A percentile compares a stretch with the other conserved stretches of the same genome.
Conservation (phyloP, 1,140 invertebrate genomes). For the Sarcophaga peregrina region DNA sequence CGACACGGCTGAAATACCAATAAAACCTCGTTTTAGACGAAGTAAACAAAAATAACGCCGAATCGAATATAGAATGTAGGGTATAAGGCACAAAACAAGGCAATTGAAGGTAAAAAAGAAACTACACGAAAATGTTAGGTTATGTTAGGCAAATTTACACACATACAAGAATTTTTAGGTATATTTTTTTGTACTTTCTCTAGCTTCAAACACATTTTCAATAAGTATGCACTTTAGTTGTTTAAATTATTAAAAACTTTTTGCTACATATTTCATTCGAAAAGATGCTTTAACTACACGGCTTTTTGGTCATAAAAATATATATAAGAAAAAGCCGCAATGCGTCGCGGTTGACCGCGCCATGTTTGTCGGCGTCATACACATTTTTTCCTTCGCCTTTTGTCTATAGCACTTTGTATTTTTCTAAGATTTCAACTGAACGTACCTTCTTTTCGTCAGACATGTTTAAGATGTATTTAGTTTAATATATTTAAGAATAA, state of each 20-base stretch:
- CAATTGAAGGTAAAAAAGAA: neutral
- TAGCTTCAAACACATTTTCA: neutral
- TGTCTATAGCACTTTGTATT: neutral
- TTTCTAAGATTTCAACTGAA: conserved; percentile 32
- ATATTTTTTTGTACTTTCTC: neutral
- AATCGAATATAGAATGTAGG: conserved; percentile 26
- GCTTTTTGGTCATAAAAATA: neutral
- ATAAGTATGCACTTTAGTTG: neutral
- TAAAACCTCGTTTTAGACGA: conserved; percentile 27
- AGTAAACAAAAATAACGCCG: neutral
- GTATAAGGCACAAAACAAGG: neutral
- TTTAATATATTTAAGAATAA: conserved; percentile 41
- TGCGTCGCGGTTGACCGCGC: conserved; percentile 40
- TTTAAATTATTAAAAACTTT: neutral
- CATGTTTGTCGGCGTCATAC: conserved; percentile 49
- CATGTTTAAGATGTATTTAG: conserved; percentile 66
- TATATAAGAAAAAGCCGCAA: conserved; percentile 27
- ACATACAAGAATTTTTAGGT: neutral
- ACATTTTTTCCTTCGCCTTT: conserved; percentile 40
- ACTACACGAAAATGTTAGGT: conserved; percentile 22
- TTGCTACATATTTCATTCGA: neutral
- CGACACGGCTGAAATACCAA: neutral
- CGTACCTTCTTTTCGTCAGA: conserved; percentile 73
- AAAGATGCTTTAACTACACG: neutral
- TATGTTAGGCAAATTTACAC: conserved; percentile 26